A percentile compares a stretch with the other conserved stretches of the same genome.
phyloP scores from a whole-genome alignment of 2,797 vertebrate genomes.

The Urocyon cinereoargenteus region DNA sequence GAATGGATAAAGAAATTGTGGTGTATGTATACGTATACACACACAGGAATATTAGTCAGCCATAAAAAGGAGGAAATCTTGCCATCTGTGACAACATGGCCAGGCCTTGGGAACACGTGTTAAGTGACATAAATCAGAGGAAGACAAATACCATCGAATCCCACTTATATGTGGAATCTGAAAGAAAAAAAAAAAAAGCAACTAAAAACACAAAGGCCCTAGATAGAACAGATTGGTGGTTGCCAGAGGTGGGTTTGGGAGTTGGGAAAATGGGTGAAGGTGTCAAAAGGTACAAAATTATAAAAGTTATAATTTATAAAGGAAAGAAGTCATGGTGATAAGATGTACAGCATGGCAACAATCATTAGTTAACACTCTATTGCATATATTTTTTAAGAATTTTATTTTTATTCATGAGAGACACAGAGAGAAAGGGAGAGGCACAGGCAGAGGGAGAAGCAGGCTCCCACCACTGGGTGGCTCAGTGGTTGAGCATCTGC shows the following conservation, averaged over 20 bases:
- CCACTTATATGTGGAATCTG: background rate
- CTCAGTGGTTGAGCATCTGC: no score
- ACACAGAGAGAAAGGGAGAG: no score
- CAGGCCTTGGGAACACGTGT: background rate
- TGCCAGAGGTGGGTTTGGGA: background rate
- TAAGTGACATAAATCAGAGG: background rate
- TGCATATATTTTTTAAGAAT: background rate
- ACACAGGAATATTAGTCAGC: background rate
- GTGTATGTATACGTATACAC: background rate
- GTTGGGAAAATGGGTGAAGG: background rate
- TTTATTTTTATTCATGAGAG: no score
- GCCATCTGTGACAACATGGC: background rate
- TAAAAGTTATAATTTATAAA: background rate
- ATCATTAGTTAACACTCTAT: background rate
- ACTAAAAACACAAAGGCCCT: background rate
- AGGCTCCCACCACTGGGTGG: no score
- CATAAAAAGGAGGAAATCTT: background rate
- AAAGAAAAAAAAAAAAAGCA: background rate
- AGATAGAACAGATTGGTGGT: background rate
- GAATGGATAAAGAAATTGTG: background rate
- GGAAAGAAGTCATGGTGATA: background rate
- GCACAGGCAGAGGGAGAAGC: no score
- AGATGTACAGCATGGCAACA: background rate
- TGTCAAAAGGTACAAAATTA: background rate
- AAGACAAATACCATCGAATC: background rate